Base-by-base conservation (phyloP, 2,113 vertebrate genomes). In the Pardalotus punctatus region DNA sequence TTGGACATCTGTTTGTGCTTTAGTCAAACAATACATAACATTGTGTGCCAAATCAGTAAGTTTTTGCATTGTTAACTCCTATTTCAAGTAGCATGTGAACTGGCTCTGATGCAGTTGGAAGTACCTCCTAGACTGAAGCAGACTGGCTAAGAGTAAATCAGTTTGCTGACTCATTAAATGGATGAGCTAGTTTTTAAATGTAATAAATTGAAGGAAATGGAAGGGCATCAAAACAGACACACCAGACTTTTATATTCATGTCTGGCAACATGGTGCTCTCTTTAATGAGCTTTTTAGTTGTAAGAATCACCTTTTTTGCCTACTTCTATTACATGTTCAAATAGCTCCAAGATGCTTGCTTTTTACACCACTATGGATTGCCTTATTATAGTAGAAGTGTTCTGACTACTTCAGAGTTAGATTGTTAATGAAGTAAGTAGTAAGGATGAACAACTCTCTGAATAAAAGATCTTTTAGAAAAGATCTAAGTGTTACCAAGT, bases 1-100 rank as follows among this genome's bases (percentile, higher is more conserved):
- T n/a, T 81, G 70, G 70, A 89, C 81, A 95, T 90, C 86, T 94
- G 69, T 94, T 92, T 90, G 77, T 91, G 86, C 80, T 96, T 95
- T 96, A 91, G 81, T 94, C 91, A 84, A 93, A 95, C 86, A 91
- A 24, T 79, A 43, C 38, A 28, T 96, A 72, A 82, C 78, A 50
- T 71, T 81, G 61, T 89, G 45, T 94, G 89, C 86, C 81, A 91
- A 79, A 93, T 89, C 70, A 77, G 91, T 91, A 96, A 88, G 91
- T 86, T 69, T 62, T 65, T 93, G 57, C 42, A 9, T 71, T 94
- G 73, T 94, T 88, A 86, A 86, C 79, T 86, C 65, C 48, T 92
- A 12, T 91, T 92, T 95, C 82, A 90, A 95, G 72, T 42, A 83
- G 86, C 67, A 12, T 66, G 74, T 94, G 51, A 89, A 81, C 72